phyloP scores from a whole-genome alignment of 1,140 invertebrate genomes.

The Zeugodacus cucurbitae region DNA sequence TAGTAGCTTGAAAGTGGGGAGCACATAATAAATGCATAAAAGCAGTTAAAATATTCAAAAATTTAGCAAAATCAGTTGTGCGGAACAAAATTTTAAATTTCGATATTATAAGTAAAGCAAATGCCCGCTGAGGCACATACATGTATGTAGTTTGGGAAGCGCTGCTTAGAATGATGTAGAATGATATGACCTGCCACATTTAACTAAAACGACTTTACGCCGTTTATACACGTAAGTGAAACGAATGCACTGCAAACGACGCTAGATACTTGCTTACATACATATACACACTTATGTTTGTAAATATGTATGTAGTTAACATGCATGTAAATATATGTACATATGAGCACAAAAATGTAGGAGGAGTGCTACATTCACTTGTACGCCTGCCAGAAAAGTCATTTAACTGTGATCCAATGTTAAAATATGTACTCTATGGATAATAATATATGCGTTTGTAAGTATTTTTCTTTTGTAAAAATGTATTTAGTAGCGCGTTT shows the following conservation, averaged over 20 bases:
- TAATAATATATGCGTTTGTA: neutral
- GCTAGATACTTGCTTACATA: neutral
- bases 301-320: neutral
- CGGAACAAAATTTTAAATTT: no score
- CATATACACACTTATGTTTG: neutral
- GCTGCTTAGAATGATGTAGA: neutral
- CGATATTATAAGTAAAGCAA: no score
- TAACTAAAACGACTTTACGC: neutral
- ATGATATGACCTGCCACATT: neutral
- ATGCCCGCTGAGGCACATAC: no score
- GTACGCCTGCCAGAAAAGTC: neutral
- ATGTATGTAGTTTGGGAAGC: neutral
- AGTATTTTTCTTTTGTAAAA: neutral
- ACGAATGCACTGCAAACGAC: neutral
- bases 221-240: constrained; percentile 24
- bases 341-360: neutral
- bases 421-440: neutral
- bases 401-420: constrained; percentile 12
- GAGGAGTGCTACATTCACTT: constrained; percentile 3
- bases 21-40: neutral
- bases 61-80: no score
- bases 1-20: neutral
- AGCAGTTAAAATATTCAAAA: no score
- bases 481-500: neutral
- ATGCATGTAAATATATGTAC: neutral